phyloP scores from a whole-genome alignment of 64 coral and sea anemone genomes.

The Actinia tenebrosa region DNA sequence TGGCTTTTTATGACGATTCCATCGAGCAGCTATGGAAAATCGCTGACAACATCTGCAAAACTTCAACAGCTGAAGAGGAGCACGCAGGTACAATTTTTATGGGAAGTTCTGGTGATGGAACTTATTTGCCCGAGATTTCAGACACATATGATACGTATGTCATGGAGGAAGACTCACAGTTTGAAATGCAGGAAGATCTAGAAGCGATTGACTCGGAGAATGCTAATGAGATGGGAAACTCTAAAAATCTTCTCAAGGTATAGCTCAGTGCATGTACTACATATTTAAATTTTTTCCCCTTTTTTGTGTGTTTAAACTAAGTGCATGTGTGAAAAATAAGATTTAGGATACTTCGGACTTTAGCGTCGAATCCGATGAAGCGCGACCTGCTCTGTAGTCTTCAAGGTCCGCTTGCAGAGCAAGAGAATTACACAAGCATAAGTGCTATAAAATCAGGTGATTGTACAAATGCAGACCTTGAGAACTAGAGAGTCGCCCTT shows the following conservation, averaged over 20 bases:
- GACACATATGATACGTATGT: slow-evolving; percentile 5
- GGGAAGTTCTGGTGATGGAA: slow-evolving; percentile 25
- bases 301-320: not conserved
- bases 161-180: slow-evolving; percentile 21
- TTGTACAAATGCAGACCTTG: too few relatives aligned
- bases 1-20: not conserved
- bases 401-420: too few relatives aligned
- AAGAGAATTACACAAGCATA: too few relatives aligned
- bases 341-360: too few relatives aligned
- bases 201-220: not conserved
- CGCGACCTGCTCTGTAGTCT: too few relatives aligned
- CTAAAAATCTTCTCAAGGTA: slow-evolving; percentile 14
- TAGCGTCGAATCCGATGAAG: too few relatives aligned
- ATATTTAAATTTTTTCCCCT: not conserved
- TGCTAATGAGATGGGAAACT: not conserved
- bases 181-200: slow-evolving; percentile 25
- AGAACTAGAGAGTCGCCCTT: too few relatives aligned
- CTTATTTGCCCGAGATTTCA: slow-evolving; percentile 14
- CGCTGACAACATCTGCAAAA: slow-evolving; percentile 13
- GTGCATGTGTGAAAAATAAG: too few relatives aligned
- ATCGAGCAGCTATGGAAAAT: slow-evolving; percentile 32
- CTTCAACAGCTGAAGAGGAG: not conserved
- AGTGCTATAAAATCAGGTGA: too few relatives aligned
- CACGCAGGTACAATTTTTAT: not conserved
- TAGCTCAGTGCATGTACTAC: not conserved